These are phyloP conservation scores for Glaucomys volans DNA, from an alignment of 2,113 vertebrate genomes.

Conservation along the genomic window DNA sequence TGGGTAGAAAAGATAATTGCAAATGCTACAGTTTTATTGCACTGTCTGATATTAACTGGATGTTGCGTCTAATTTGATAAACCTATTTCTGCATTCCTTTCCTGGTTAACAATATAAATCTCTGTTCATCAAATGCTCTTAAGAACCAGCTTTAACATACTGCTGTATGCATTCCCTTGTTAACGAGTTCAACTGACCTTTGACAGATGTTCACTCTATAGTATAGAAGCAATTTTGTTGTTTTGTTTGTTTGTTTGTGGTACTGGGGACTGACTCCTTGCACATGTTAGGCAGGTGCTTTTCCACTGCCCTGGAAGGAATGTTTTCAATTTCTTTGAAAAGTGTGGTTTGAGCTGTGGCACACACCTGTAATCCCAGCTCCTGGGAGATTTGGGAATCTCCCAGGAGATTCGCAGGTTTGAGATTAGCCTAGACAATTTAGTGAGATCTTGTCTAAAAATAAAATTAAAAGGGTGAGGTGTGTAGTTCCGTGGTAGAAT, in stretches of 20 bases:
- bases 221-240: neutral
- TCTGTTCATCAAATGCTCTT: conserved; percentile 16
- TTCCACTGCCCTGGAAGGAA: neutral
- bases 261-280: neutral
- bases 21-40: neutral
- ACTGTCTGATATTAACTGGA: neutral
- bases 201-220: neutral
- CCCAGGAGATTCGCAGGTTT: neutral
- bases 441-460: neutral
- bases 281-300: neutral
- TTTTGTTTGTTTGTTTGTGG: neutral
- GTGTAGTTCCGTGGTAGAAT: neutral
- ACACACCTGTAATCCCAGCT: neutral
- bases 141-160: conserved; percentile 11
- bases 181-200: neutral
- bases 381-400: neutral
- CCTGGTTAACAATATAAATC: neutral
- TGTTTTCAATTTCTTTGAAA: neutral
- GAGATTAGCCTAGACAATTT: neutral
- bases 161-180: neutral
- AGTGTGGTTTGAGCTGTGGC: neutral
- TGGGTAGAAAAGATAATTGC: conserved; percentile 6
- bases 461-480: neutral
- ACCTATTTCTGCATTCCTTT: conserved; percentile 29
- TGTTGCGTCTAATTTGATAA: conserved; percentile 54